Percentiles rank a stretch among this genome's conserved stretches.
These are phyloP conservation scores for Thalpophila matura DNA, from an alignment of 2,888 invertebrate species.

Conservation along the genomic window DNA sequence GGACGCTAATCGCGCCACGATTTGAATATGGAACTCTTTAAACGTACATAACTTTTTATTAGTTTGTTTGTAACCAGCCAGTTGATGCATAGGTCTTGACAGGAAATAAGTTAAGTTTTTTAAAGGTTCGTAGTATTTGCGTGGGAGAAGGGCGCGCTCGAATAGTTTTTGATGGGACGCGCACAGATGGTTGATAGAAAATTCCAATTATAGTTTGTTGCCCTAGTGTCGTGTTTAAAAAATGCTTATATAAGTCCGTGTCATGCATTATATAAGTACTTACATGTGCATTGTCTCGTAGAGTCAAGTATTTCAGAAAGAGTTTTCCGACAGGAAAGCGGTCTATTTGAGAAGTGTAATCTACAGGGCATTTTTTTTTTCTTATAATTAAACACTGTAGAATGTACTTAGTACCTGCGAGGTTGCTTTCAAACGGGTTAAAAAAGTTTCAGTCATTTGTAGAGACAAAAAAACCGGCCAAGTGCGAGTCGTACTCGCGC, in stretches of 20 bases:
- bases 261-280: neutral
- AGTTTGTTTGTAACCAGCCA: conserved; percentile 70
- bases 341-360: too few relatives aligned
- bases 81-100: conserved; percentile 76
- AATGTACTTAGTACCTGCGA: too few relatives aligned
- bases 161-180: conserved; percentile 31
- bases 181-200: conserved; percentile 42
- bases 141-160: conserved; percentile 42
- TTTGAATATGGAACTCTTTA: conserved; percentile 88
- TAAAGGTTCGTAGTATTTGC: conserved; percentile 52
- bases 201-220: conserved; percentile 16
- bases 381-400: too few relatives aligned
- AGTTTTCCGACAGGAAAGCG: too few relatives aligned
- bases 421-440: too few relatives aligned
- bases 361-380: too few relatives aligned
- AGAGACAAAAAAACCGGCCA: too few relatives aligned
- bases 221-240: conserved; percentile 12
- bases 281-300: neutral
- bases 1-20: conserved; percentile 85
- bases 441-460: too few relatives aligned
- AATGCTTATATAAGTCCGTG: neutral
- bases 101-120: conserved; percentile 75
- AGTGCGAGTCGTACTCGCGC: too few relatives aligned
- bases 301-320: neutral
- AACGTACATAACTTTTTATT: conserved; percentile 76